phyloP scores from a whole-genome alignment of 2,888 invertebrate species.

The Luperina nickerlii region DNA sequence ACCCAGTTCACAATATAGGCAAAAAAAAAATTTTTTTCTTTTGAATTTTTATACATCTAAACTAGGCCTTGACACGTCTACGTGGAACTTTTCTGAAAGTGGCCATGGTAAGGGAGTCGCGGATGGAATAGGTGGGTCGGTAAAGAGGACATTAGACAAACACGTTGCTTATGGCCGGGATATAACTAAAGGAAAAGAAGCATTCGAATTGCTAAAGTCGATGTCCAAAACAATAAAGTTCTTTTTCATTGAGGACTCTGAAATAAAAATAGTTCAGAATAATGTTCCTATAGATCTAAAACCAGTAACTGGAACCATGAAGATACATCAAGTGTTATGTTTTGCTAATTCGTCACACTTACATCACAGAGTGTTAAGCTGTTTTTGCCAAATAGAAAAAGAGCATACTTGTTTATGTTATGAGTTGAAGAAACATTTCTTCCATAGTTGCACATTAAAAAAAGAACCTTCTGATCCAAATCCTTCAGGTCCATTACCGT shows the following conservation, averaged over 20 bases:
- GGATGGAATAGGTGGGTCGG: conserved; percentile 17
- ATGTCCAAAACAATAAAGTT: neutral
- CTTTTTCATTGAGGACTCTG: conserved; percentile 12
- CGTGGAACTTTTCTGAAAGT: conserved; percentile 17
- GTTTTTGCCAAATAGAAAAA: conserved; percentile 14
- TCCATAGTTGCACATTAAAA: neutral
- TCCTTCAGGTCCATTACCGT: conserved; percentile 7
- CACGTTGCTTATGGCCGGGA: conserved; percentile 11
- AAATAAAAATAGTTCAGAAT: neutral
- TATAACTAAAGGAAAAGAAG: conserved; percentile 13
- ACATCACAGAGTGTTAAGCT: conserved; percentile 9
- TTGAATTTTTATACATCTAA: conserved; percentile 5
- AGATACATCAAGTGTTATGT: conserved; percentile 22
- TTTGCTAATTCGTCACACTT: neutral
- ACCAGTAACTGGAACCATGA: neutral
- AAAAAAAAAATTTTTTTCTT: neutral
- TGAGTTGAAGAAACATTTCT: conserved; percentile 8
- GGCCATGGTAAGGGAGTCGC: conserved; percentile 5
- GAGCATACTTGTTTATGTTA: neutral
- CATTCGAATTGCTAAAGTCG: neutral
- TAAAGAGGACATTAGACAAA: conserved; percentile 6
- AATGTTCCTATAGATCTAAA: neutral
- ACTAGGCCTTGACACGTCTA: conserved; percentile 3
- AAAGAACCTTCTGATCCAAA: neutral
- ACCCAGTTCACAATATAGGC: neutral